A percentile compares a stretch with the other conserved stretches of the same genome.
phyloP scores from a whole-genome alignment of 2,113 vertebrate genomes.

The Larimichthys crocea region DNA sequence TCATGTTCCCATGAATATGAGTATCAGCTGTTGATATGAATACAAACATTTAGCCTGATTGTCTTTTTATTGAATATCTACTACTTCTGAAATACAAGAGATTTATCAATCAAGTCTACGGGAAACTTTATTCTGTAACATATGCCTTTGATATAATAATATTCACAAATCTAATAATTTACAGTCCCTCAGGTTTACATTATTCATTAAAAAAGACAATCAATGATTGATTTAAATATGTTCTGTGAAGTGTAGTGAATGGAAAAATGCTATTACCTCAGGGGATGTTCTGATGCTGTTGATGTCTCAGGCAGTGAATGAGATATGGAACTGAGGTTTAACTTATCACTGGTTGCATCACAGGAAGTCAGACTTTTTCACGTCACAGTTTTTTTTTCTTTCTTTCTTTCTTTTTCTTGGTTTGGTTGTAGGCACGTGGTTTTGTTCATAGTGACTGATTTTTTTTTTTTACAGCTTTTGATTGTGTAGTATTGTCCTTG shows the following conservation, averaged over 20 bases:
- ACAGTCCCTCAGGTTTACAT: not conserved
- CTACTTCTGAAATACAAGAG: not conserved
- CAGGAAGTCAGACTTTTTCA: slow-evolving; percentile 38
- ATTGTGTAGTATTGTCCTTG: not conserved
- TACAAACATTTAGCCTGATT: not conserved
- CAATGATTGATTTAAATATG: not conserved
- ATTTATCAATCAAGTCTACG: not conserved
- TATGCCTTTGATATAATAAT: not conserved
- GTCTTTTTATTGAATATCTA: not conserved
- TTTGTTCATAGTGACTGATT: not conserved
- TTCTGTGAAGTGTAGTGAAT: not conserved
- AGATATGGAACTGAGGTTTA: slow-evolving; percentile 35
- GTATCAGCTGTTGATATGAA: slow-evolving; percentile 5
- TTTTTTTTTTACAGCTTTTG: not conserved
- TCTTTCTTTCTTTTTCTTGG: not conserved
- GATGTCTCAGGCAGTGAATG: slow-evolving; percentile 45
- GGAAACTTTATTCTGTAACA: not conserved
- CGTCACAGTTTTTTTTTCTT: slow-evolving; percentile 18
- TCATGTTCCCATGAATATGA: slow-evolving; percentile 35
- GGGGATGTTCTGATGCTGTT: slow-evolving; percentile 33
- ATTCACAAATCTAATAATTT: not conserved
- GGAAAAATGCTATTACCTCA: slow-evolving; percentile 46
- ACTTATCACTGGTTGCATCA: slow-evolving; percentile 36
- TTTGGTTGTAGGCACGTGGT: not conserved
- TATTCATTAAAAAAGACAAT: not conserved